These are phyloP conservation scores for Sciurus niger DNA, from an alignment of 2,113 vertebrate species.

Conservation along the genomic window DNA sequence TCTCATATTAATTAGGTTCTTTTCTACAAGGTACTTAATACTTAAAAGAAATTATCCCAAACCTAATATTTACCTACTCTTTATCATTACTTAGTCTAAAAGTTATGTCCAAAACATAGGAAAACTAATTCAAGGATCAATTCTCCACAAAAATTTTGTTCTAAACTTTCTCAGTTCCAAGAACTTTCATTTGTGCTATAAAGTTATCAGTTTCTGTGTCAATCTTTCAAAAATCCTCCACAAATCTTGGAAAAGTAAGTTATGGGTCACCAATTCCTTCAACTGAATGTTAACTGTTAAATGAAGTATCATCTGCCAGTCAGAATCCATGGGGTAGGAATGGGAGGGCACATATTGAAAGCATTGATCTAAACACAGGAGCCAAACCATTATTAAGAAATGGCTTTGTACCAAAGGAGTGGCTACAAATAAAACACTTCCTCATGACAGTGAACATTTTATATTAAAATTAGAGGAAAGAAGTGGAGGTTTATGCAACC, in stretches of 20 bases:
- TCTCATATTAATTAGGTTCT: neutral
- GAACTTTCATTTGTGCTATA: slow-evolving; percentile 42
- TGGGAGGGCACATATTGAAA: neutral
- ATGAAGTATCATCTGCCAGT: slow-evolving; percentile 34
- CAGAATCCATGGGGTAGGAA: neutral
- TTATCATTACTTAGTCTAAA: slow-evolving; percentile 56
- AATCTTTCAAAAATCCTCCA: slow-evolving; percentile 45
- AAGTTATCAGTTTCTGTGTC: slow-evolving; percentile 18
- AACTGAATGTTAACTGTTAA: neutral
- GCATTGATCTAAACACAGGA: neutral
- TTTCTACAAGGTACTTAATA: slow-evolving; percentile 59
- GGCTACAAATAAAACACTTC: slow-evolving; percentile 59
- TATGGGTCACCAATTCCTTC: slow-evolving; percentile 13
- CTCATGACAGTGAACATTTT: neutral
- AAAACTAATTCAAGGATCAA: slow-evolving; percentile 46
- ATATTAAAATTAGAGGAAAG: neutral
- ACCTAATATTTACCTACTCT: slow-evolving; percentile 40
- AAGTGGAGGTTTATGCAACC: neutral
- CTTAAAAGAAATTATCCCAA: slow-evolving; percentile 31
- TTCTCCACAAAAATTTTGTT: slow-evolving; percentile 26
- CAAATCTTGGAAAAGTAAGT: slow-evolving; percentile 39
- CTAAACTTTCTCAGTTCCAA: neutral
- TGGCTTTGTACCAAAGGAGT: neutral
- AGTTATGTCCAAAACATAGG: slow-evolving; percentile 30
- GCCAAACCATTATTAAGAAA: slow-evolving; percentile 46